Base-by-base conservation (phyloP, 2,888 invertebrate genomes). In the Amphimallon solstitiale region DNA sequence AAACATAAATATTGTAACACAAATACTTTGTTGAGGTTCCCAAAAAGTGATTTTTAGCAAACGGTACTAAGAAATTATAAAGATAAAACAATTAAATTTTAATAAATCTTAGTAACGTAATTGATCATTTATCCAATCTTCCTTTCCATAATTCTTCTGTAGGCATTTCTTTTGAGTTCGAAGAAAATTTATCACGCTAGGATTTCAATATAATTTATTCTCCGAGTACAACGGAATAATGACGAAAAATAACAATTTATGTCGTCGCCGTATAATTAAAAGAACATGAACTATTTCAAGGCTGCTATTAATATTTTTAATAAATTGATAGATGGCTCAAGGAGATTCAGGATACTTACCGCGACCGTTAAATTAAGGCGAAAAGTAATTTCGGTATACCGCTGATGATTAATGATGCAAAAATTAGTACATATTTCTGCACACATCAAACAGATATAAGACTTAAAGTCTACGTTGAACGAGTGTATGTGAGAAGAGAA, bases 271-370 rank as follows among this genome's bases (percentile, higher is more conserved):
- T 59, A 59, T 59, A 59, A 59, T 59, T 59, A 59, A 59, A 43
- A 43, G 40, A 43, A 40, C 43, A 59, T 43, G 56, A 59, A 59
- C 56, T 59, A 59, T 59, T 59, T 59, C 56, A 59, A 59, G 56
- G 40, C 43, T 59, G 23, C 56, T 29, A 45, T 59, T 59, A 45
- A 59, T 59, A 43, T 59, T 59, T 59, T 59, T 59, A 45, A 29
- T 43, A 43, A 29, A 59, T 59, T 43, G 43, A 59, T 43, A 43
- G 21, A 43, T 43, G 29, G 23, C 15, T 38, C 43, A 9, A 12
- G 29, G 29, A 59, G 43, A 23, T 59, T 19, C 40, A 43, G 45
- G 14, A 29, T 43, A 29, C 43, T 21, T 19, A 37, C 10, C 21
- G 37, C 38, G 21, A 54, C 38, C 38, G 40, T 29, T 15, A 43